Evolutionary conservation across 2,888 invertebrate genomes (phyloP), one percentile per base, ranked within the genome.

Genomic region (Ichneumoninae sp.): DNA sequence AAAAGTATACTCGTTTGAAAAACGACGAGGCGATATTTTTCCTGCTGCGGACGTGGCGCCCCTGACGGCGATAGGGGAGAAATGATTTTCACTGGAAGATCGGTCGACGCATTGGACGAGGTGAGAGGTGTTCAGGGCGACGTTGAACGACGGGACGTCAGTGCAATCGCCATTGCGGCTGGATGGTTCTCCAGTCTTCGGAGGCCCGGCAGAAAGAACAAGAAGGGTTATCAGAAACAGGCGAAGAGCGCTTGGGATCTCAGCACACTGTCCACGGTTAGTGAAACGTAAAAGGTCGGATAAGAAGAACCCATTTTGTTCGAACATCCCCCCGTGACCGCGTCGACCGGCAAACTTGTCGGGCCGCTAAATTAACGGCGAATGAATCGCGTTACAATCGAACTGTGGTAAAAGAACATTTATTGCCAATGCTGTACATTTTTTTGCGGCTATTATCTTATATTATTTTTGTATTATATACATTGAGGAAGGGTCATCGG

Each of bases 181-280:
- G 97, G 96, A 93, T 97, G 97, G 97, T 97, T 97, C 94, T 96
- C 96, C 87, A 97, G 97, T 86, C 93, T 97, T 92, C 96, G 97
- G 89, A 95, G 97, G 87, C 94, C 94, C 93, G 95, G 94, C 94
- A 92, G 91, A 88, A 92, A 91, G 87, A 83, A 81, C 76, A 92
- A 92, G 86, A 91, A 89, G 79, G 88, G 86, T 50, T 89, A 86
- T 80, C 91, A 91, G 87, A 87, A 90, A 72, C 90, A 91, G 86
- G 92, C 93, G 65, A 93, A 93, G 88, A 94, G 95, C 86, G 95
- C 95, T 85, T 95, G 95, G 96, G 96, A 96, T 90, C 95, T 96
- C 89, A 95, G 95, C 91, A 94, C 94, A 88, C 94, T 95, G 89
- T 90, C 90, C 83, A 94, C 95, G 95, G 95, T 95, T 94, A 94